Conservation (phyloP, 1,140 invertebrate genomes). For the Drosophila parabipectinata region DNA sequence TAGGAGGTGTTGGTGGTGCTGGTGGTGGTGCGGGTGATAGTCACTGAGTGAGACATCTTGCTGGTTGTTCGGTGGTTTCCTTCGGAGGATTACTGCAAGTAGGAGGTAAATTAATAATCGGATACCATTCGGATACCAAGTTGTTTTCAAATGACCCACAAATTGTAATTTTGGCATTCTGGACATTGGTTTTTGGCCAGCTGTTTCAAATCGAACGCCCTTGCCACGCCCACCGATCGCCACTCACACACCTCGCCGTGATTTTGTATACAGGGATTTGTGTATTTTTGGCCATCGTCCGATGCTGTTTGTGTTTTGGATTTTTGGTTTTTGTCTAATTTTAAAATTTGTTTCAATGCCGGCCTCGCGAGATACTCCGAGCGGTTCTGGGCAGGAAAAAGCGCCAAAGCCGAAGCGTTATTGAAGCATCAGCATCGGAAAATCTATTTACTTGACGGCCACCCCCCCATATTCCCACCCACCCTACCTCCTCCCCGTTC, state of each 20-base stretch:
- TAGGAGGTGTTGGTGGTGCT: conserved; percentile 90
- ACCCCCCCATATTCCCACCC: too few relatives aligned
- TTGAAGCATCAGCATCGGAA: conserved; percentile 45
- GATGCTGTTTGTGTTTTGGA: conserved; percentile 56
- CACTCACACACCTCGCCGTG: conserved; percentile 1
- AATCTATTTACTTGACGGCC: conserved; percentile 63
- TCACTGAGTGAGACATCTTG: conserved; percentile 93
- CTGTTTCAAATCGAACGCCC: conserved; percentile 54
- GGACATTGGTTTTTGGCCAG: conserved; percentile 14
- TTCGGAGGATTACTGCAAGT: conserved; percentile 29
- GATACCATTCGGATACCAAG: too few relatives aligned
- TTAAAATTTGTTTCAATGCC: conserved; percentile 78
- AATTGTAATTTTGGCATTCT: not conserved
- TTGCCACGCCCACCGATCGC: conserved; percentile 48
- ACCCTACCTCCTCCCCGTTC: too few relatives aligned
- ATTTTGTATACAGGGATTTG: conserved; percentile 6
- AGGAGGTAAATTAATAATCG: conserved; percentile 12
- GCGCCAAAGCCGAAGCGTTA: conserved; percentile 41
- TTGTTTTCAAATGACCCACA: not conserved
- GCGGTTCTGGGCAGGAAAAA: conserved; percentile 49
- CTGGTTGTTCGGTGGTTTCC: conserved; percentile 29
- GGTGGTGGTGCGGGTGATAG: conserved; percentile 92
- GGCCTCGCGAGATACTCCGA: conserved; percentile 54
- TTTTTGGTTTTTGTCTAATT: conserved; percentile 67
- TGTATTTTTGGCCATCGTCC: conserved; percentile 60